A percentile compares a stretch with the other conserved stretches of the same genome.
phyloP scores from a whole-genome alignment of 2,888 invertebrate genomes.

The Arge pagana region DNA sequence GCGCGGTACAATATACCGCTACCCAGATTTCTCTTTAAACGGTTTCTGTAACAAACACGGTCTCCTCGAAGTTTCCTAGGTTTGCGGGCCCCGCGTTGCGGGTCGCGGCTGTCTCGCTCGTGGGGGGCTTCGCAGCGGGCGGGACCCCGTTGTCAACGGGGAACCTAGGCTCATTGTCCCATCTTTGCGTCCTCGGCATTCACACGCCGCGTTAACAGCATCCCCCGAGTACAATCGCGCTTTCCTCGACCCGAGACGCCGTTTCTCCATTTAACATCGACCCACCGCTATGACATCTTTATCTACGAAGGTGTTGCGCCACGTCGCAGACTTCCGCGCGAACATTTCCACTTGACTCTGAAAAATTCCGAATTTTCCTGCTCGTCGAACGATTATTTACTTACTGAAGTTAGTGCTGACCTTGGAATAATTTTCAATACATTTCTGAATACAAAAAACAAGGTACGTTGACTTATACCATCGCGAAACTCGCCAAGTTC shows the following conservation, averaged over 20 bases:
- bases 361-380: no score
- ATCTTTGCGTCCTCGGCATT: constrained; percentile 45
- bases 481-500: no score
- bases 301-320: constrained; percentile 12
- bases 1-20: no score
- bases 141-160: constrained; percentile 40
- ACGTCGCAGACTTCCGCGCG: no score
- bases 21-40: constrained; percentile 17
- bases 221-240: constrained; percentile 30
- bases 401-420: no score
- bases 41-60: constrained; percentile 10
- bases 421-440: no score
- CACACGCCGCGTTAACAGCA: constrained; percentile 47
- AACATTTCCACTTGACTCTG: no score
- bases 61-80: neutral
- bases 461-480: no score
- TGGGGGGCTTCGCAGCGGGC: constrained; percentile 44
- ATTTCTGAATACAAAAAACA: no score
- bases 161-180: constrained; percentile 44
- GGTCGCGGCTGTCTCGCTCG: constrained; percentile 33
- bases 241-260: constrained; percentile 14
- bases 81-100: constrained; percentile 16
- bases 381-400: no score
- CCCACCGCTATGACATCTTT: constrained; percentile 14
- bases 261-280: constrained; percentile 18